Percentiles rank a stretch among this genome's conserved stretches.
Conservation (phyloP, 2,113 vertebrate species). For the Saimiri boliviensis region DNA sequence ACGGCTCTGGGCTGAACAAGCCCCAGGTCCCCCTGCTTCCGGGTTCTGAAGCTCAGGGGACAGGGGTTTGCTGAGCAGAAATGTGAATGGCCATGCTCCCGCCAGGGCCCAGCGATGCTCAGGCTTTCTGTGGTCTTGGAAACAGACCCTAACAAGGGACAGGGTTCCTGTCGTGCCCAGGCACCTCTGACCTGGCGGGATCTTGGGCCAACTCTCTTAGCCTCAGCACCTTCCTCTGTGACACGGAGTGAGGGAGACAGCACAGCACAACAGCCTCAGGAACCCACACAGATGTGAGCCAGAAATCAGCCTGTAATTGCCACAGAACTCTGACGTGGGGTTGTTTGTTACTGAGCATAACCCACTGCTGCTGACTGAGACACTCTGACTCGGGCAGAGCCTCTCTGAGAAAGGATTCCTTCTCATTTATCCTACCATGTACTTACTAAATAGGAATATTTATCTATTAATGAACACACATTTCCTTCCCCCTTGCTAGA, state of each 20-base stretch:
- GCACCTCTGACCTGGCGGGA: fast-evolving
- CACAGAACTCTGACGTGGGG: fast-evolving
- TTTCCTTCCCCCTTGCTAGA: not conserved
- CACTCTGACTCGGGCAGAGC: fast-evolving
- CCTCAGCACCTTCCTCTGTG: too few relatives aligned
- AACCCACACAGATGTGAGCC: fast-evolving
- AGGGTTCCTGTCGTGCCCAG: fast-evolving
- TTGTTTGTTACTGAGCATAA: not conserved
- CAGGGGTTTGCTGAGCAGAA: not conserved
- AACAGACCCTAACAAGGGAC: fast-evolving
- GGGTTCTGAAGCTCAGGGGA: too few relatives aligned
- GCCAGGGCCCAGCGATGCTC: fast-evolving
- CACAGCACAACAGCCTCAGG: fast-evolving
- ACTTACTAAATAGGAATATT: not conserved
- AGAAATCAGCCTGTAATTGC: not conserved
- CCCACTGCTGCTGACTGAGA: fast-evolving
- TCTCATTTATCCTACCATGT: not conserved
- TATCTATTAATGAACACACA: fast-evolving
- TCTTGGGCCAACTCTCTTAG: not conserved
- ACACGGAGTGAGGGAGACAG: not conserved
- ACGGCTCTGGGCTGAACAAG: not conserved
- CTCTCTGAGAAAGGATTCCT: not conserved
- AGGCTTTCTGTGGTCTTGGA: fast-evolving
- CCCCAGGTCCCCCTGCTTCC: fast-evolving
- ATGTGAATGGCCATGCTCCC: fast-evolving